phyloP scores from a whole-genome alignment of 2,888 invertebrate genomes.

The Biston betularia region DNA sequence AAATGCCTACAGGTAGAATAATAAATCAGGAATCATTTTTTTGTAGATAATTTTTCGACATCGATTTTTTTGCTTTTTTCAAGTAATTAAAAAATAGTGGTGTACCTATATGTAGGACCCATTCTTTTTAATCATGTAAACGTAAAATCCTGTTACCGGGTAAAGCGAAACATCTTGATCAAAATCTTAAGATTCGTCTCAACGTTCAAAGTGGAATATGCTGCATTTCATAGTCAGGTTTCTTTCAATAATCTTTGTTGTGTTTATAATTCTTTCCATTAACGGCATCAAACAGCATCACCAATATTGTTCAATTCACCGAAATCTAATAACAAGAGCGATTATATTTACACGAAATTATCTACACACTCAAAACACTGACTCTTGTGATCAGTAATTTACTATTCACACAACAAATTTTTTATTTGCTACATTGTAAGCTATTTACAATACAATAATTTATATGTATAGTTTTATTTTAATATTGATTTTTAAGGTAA shows the following conservation, averaged over 20 bases:
- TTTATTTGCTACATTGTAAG: conserved; percentile 67
- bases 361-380: conserved; percentile 84
- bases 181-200: too few species aligned
- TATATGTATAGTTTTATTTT: conserved; percentile 12
- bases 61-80: too few species aligned
- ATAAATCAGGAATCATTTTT: too few species aligned
- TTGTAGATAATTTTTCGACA: too few species aligned
- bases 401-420: conserved; percentile 82
- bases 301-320: background rate
- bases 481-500: background rate
- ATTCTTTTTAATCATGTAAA: too few species aligned
- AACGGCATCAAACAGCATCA: conserved; percentile 4
- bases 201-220: too few species aligned
- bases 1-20: too few species aligned
- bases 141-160: too few species aligned
- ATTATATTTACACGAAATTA: conserved; percentile 71
- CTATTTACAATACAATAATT: conserved; percentile 68
- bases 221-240: background rate
- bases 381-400: conserved; percentile 69
- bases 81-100: too few species aligned
- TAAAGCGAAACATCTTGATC: too few species aligned
- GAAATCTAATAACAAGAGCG: conserved; percentile 46
- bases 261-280: background rate
- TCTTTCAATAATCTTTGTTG: background rate
- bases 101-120: too few species aligned